Evolutionary conservation across 2,888 invertebrate genomes (phyloP), one percentile per base, ranked within the genome.

Genomic region (Scaptomyza parva): DNA sequence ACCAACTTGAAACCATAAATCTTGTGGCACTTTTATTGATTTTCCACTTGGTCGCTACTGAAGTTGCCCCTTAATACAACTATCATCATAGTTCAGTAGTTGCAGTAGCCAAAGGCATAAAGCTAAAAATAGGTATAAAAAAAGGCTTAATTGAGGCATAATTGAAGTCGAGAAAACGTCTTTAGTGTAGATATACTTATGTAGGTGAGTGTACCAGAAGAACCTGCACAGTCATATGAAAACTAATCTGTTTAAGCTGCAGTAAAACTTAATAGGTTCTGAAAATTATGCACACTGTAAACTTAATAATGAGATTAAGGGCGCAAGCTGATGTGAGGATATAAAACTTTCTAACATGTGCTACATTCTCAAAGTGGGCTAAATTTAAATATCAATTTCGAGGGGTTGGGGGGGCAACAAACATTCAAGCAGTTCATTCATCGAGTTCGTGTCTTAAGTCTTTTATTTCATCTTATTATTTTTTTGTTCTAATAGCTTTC

Each of bases 281-380:
- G n/a, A 9, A 9, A 53, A n/a, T 39, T 44, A 7, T 33, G 8
- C 24, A 20, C 2, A 14, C 11, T 14, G 20, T 44, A n/a, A 66
- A 48, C 30, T 20, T 35, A 47, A 52, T 65, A 47, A 66, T 20
- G 5, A 22, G 62, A 71, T 71, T 71, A 74, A 68, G 75, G 68
- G 69, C 67, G 58, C 37, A 43, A 28, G 9, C 45, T 18, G 51
- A 51, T 18, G 5, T 48, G 24, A n/a, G 28, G 41, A 47, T 8
- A 24, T 22, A 53, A 20, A 73, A 84, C 85, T 81, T 81, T 84
- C 87, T 80, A 81, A 86, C 66, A 45, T 69, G 81, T 74, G 67
- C 28, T 26, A 47, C 14, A 40, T 44, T 8, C n/a, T 14, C 12
- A 17, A 69, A 69, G 52, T 72, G 24, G 50, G 67, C 45, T 54